Evolutionary conservation across 2,797 vertebrate genomes (phyloP), one percentile per base, ranked within the genome.

Genomic region (Smutsia temminckii): DNA sequence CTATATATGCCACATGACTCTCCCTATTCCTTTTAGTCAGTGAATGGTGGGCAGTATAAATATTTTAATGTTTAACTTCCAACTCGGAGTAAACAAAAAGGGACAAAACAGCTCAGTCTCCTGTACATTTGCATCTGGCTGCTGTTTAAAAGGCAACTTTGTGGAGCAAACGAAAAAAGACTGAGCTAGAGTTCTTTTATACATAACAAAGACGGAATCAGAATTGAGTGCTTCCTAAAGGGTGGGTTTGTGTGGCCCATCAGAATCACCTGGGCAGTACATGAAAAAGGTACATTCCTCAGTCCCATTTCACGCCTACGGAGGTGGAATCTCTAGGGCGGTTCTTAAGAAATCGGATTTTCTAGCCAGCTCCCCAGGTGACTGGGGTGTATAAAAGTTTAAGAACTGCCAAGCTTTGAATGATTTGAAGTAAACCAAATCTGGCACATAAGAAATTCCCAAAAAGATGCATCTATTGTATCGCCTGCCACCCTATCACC

Each of bases 31-130:
- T 66, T 78, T 83, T 40, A 57, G 66, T 49, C 34, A 74, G 0
- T 46, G 59, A 68, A 66, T 25, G 42, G 32, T 37, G 29, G 55
- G 53, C 61, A 46, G 51, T 57, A 49, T 71, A 64, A n/a, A 63
- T 75, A 23, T 71, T 57, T 89, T 51, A 83, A 29, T 53, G 64
- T 92, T 85, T 84, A 40, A 68, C 72, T 68, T 90, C 51, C 32
- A 87, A 59, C 46, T 96, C 90, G 34, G 63, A 51, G 59, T 49
- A 20, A 46, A 89, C 79, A 72, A 93, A 61, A n/a, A 69, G 75
- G 87, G 74, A 55, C 61, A 71, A 93, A 74, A 68, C 66, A 68
- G 68, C 46, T 80, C 25, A 21, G 63, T 57, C 20, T 57, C 40
- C 49, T 63, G 6, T 68, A 32, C 72, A 42, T 85, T 71, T 69